phyloP scores from a whole-genome alignment of 2,797 vertebrate species.

The Acropternis orthonyx region DNA sequence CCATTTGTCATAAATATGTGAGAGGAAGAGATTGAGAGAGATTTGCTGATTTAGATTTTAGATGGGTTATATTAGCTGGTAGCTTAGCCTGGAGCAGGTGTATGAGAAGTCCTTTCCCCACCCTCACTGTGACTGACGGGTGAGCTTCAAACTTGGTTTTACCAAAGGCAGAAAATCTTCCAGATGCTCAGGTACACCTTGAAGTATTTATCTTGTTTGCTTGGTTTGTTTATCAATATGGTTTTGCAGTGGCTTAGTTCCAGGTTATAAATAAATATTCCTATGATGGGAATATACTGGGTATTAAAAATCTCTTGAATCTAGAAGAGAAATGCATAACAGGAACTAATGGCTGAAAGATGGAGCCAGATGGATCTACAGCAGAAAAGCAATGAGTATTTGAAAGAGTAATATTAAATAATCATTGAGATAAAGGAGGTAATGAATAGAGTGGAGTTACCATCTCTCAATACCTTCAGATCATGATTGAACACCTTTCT shows the following conservation, averaged over 20 bases:
- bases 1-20: background rate
- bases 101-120: background rate
- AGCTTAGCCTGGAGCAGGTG: background rate
- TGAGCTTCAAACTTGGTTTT: background rate
- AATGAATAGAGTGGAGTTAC: background rate
- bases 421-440: background rate
- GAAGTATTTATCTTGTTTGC: background rate
- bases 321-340: background rate
- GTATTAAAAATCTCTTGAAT: background rate
- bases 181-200: background rate
- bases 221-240: background rate
- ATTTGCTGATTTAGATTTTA: background rate
- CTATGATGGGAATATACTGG: background rate
- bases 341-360: background rate
- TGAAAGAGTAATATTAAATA: slow-evolving; percentile 10
- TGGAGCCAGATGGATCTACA: background rate
- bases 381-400: background rate
- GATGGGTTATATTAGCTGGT: background rate
- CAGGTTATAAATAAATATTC: background rate
- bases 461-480: background rate
- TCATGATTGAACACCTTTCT: background rate
- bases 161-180: background rate
- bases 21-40: background rate
- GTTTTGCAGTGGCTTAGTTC: background rate
- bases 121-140: too few species aligned